These are phyloP conservation scores for Geopemphigus sp. DNA, from an alignment of 1,140 invertebrate genomes.

Conservation along the genomic window DNA sequence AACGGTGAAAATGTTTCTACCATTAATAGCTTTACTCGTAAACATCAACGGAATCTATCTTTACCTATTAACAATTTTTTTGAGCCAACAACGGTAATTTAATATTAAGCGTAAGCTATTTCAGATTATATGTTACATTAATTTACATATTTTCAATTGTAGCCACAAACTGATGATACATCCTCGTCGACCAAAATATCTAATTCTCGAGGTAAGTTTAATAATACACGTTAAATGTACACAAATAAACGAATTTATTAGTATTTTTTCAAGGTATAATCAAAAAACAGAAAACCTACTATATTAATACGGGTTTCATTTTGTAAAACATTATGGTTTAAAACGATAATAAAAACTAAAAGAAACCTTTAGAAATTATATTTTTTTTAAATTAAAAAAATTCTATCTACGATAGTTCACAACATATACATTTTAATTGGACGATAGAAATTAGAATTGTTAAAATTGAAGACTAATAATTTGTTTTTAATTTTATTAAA, in stretches of 20 bases:
- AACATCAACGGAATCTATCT: constrained; percentile 37
- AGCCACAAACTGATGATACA: background rate
- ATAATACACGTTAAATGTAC: background rate
- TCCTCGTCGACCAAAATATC: background rate
- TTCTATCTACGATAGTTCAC: too few relatives aligned
- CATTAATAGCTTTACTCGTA: constrained; percentile 2
- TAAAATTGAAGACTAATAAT: background rate
- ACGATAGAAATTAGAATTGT: too few relatives aligned
- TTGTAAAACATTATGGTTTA: too few relatives aligned
- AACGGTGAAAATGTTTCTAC: background rate
- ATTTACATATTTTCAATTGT: background rate
- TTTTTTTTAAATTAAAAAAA: too few relatives aligned
- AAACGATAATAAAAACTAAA: too few relatives aligned
- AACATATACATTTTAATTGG: too few relatives aligned
- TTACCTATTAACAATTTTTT: constrained; percentile 35
- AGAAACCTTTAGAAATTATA: too few relatives aligned
- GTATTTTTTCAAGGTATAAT: too few relatives aligned
- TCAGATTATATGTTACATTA: background rate
- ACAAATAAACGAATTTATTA: background rate
- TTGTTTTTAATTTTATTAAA: too few relatives aligned
- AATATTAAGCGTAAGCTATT: background rate
- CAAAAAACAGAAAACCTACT: too few relatives aligned
- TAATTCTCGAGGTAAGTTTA: constrained; percentile 9
- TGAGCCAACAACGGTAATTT: constrained; percentile 12
- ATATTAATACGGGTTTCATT: too few relatives aligned